Evolutionary conservation across 2,797 vertebrate genomes (phyloP).

Genomic region (Pipistrellus nathusii): DNA sequence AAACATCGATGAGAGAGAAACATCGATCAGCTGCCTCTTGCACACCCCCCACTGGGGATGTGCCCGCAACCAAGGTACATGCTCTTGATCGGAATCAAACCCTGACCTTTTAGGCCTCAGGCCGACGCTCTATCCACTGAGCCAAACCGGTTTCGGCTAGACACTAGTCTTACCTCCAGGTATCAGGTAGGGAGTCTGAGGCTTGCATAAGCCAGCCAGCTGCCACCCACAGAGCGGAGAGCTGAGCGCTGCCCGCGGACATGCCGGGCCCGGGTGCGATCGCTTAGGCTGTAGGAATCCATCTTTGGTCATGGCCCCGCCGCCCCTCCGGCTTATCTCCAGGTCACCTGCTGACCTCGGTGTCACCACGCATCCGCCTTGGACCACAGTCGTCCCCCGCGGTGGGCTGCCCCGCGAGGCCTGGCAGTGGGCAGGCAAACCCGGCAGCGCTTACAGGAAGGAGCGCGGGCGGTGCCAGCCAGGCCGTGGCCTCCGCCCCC

Average conservation of each 20-base stretch:
- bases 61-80: no score
- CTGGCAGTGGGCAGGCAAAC: no score
- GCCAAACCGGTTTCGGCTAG: no score
- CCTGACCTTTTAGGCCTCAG: no score
- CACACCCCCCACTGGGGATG: no score
- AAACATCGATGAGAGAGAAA: no score
- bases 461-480: neutral
- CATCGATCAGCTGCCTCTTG: no score
- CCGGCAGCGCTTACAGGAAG: neutral
- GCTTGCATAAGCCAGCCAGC: neutral
- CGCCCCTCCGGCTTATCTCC: neutral
- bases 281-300: neutral
- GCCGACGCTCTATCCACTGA: no score
- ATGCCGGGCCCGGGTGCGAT: neutral
- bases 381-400: neutral
- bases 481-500: constrained; percentile 18
- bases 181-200: neutral
- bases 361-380: neutral
- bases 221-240: neutral
- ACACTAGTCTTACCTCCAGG: neutral
- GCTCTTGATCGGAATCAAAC: no score
- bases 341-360: neutral
- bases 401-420: no score
- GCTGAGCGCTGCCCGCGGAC: neutral
- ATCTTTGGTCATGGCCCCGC: rapidly evolving